These are phyloP conservation scores for Lordiphosa clarofinis DNA, from an alignment of 1,140 invertebrate species.

Conservation along the genomic window DNA sequence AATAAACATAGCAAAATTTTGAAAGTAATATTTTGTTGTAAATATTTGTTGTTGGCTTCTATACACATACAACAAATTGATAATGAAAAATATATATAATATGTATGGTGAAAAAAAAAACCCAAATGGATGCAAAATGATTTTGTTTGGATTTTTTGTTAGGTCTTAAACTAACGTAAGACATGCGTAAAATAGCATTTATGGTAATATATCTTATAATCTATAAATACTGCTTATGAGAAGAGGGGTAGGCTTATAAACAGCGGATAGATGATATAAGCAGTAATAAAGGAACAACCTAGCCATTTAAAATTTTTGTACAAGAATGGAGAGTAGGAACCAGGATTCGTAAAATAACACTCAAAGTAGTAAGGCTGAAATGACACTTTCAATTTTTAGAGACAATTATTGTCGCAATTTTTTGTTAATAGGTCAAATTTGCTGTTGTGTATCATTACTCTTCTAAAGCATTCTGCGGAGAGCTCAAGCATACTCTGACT, in stretches of 20 bases:
- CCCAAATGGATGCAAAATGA: slow-evolving; percentile 38
- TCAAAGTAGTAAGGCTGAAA: too few species aligned
- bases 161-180: neutral
- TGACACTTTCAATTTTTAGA: too few species aligned
- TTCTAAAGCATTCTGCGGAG: too few species aligned
- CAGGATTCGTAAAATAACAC: too few species aligned
- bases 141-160: neutral
- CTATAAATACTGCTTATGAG: slow-evolving; percentile 27
- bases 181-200: slow-evolving; percentile 23
- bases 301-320: neutral
- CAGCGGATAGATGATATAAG: slow-evolving; percentile 63
- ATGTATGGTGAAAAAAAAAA: slow-evolving; percentile 18
- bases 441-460: too few species aligned
- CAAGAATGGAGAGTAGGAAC: too few species aligned
- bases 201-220: slow-evolving; percentile 37
- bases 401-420: too few species aligned
- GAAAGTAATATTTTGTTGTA: slow-evolving; percentile 22
- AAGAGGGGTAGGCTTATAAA: slow-evolving; percentile 23
- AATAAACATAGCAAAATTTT: slow-evolving; percentile 43
- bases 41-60: slow-evolving; percentile 63
- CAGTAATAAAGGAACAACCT: slow-evolving; percentile 35
- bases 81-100: slow-evolving; percentile 25
- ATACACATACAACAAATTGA: slow-evolving; percentile 60
- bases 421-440: too few species aligned
- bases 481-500: too few species aligned